Conservation (phyloP, 2,113 vertebrate genomes). For the Lanius collurio region DNA sequence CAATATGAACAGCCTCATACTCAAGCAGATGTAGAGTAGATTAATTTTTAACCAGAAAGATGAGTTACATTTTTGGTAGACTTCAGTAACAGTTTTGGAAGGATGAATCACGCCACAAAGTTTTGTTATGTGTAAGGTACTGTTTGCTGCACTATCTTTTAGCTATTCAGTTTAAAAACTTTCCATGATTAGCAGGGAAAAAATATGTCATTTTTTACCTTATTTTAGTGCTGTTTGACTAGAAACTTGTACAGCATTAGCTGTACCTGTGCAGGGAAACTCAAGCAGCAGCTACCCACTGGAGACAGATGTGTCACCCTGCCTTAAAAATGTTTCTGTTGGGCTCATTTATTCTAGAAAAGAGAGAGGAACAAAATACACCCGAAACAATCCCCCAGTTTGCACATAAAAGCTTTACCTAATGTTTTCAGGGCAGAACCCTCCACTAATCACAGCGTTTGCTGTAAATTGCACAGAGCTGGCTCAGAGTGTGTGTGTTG, state of each 20-base stretch:
- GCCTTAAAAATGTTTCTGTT: conserved; percentile 24
- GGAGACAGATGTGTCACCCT: conserved; percentile 5
- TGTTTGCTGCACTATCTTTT: neutral
- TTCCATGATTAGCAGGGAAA: neutral
- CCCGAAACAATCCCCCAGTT: neutral
- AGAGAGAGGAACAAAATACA: neutral
- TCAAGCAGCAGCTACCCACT: neutral
- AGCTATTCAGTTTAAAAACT: neutral
- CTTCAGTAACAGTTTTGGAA: neutral
- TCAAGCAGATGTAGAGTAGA: neutral
- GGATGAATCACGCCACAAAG: neutral
- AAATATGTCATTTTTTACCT: neutral
- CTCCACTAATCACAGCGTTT: neutral
- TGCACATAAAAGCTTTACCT: conserved; percentile 1
- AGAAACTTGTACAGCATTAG: neutral
- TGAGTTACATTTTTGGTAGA: neutral
- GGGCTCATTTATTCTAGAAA: neutral
- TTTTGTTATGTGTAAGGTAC: neutral
- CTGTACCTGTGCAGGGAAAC: neutral
- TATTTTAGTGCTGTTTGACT: neutral
- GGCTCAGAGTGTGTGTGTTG: neutral
- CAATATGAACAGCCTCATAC: neutral
- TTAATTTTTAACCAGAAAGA: neutral
- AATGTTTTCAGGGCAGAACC: neutral
- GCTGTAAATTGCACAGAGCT: neutral